These are phyloP conservation scores for Caenorhabditis japonica DNA, from an alignment of 2,888 invertebrate species.

Conservation along the genomic window DNA sequence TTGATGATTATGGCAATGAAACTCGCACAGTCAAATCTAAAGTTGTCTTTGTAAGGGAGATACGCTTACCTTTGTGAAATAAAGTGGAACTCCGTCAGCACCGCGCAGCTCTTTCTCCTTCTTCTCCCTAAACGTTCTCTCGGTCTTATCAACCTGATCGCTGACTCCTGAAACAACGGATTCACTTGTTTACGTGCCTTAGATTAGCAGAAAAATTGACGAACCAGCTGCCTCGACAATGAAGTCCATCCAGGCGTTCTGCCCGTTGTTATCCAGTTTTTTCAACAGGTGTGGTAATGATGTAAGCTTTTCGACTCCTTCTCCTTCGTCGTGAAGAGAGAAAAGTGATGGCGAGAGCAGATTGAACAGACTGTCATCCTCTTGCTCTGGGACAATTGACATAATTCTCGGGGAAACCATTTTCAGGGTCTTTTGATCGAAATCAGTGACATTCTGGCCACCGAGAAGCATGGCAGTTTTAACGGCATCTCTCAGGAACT, in stretches of 20 bases:
- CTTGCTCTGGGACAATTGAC: slow-evolving; percentile 72
- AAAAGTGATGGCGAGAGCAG: slow-evolving; percentile 75
- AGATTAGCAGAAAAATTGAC: slow-evolving; percentile 8
- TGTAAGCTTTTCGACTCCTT: slow-evolving; percentile 66
- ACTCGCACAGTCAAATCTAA: no score
- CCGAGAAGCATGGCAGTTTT: slow-evolving; percentile 68
- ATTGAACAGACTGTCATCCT: slow-evolving; percentile 64
- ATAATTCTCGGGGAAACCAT: slow-evolving; percentile 72
- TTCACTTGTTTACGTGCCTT: no score
- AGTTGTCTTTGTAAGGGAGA: no score
- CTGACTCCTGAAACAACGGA: slow-evolving; percentile 51
- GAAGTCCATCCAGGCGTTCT: slow-evolving; percentile 75
- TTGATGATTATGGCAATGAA: no score
- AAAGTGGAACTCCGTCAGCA: slow-evolving; percentile 57
- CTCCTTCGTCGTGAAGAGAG: slow-evolving; percentile 73
- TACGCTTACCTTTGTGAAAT: slow-evolving; percentile 57
- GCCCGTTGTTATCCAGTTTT: slow-evolving; percentile 64
- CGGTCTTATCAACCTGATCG: slow-evolving; percentile 52
- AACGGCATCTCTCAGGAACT: slow-evolving; percentile 68
- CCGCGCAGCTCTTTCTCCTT: slow-evolving; percentile 54
- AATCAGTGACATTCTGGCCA: slow-evolving; percentile 72
- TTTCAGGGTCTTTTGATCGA: slow-evolving; percentile 74
- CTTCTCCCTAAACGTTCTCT: slow-evolving; percentile 36
- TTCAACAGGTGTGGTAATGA: slow-evolving; percentile 70
- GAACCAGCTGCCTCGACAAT: slow-evolving; percentile 73